Evolutionary conservation across 2,797 vertebrate genomes (phyloP), one percentile per base, ranked within the genome.

Genomic region (Macropodus opercularis): DNA sequence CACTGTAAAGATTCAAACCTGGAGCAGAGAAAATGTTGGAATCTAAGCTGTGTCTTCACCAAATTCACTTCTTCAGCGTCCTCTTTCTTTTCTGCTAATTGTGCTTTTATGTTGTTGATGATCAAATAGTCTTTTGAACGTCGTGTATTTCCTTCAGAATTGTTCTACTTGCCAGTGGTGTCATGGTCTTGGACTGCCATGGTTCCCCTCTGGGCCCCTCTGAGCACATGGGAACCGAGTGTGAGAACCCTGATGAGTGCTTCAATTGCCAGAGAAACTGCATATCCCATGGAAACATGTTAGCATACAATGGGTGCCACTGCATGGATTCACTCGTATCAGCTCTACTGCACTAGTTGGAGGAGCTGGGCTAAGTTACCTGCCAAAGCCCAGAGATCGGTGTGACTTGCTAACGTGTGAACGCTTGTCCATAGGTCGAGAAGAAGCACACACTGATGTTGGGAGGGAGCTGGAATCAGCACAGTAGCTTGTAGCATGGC

Each of bases 161-260:
- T 50, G 56, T 65, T 41, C 59, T 69, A 50, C 63, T 69, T 63
- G 27, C 24, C 15, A 8, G 27, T 40, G 53, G 67, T 63, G 48
- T 84, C 57, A 18, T 54, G 17, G 40, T 62, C 77, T 85, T 79
- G 58, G 66, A 73, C 62, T 76, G 69, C 24, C 71, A 72, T 40
- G 72, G 74, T 67, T n/a, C 67, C 68, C 65, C 77, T 68, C 2
- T n/a, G 65, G 77, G 74, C 79, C 75, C 83, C 77, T 77, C 65
- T 78, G 71, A 81, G 50, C 78, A 80, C 77, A 75, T 69, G 72
- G 75, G 72, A 84, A 80, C 68, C 54, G 69, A 82, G 72, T 69
- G 36, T 35, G 34, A 81, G 71, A 43, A n/a, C 51, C 60, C 59
- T n/a, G 11, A 65, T 34, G 18, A 44, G 55, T 31, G 19, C 50